These are phyloP conservation scores for Petromus typicus DNA, from an alignment of 2,113 vertebrate genomes.

Conservation along the genomic window DNA sequence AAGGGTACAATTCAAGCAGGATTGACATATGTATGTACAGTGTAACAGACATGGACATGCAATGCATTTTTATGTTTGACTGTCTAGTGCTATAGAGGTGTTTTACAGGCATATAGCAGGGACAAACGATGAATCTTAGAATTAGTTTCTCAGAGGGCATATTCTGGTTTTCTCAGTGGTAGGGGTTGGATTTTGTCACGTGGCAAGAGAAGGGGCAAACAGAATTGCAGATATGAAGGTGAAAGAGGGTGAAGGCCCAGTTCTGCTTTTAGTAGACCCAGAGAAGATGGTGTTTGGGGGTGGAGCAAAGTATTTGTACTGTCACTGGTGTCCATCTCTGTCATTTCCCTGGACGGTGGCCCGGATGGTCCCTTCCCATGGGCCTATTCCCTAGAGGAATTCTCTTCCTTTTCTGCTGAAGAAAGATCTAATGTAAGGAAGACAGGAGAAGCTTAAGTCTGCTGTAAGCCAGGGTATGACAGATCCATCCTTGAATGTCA, in stretches of 20 bases:
- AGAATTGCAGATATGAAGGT: background rate
- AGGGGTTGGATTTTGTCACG: background rate
- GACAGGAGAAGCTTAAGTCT: background rate
- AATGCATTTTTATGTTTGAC: background rate
- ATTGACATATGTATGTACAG: background rate
- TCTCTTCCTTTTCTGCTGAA: background rate
- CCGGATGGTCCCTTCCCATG: background rate
- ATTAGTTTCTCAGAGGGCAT: background rate
- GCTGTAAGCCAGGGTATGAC: background rate
- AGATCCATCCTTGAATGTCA: background rate
- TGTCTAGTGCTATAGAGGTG: background rate
- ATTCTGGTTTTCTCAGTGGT: background rate
- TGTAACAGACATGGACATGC: background rate
- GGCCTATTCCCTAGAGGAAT: background rate
- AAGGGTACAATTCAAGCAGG: slow-evolving; percentile 3
- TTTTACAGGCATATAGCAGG: background rate
- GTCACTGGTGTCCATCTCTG: background rate
- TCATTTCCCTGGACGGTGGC: background rate
- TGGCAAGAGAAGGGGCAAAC: background rate
- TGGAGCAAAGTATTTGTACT: background rate
- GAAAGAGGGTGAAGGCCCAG: background rate
- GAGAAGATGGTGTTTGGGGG: background rate
- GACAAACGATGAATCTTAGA: background rate
- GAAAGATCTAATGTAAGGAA: slow-evolving; percentile 7
- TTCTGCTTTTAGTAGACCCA: background rate